Evolutionary conservation across 37 sponge, comb jelly and placozoan species (phyloP).

Genomic region (Mnemiopsis leidyi): DNA sequence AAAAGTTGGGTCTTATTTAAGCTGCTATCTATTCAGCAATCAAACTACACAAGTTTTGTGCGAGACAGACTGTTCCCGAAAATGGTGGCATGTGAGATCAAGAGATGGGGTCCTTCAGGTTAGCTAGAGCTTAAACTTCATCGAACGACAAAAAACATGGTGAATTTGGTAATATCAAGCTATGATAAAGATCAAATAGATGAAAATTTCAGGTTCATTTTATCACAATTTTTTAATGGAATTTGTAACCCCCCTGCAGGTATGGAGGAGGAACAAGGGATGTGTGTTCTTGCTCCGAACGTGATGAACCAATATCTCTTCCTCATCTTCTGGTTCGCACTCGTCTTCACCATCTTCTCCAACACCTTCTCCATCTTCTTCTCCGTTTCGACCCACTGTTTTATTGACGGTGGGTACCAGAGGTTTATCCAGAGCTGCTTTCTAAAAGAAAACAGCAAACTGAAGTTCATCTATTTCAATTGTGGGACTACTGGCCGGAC

Average conservation of each 20-base stretch:
- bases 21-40: too few species aligned
- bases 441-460: neutral
- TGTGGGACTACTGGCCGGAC: slow-evolving; percentile 12
- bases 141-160: too few species aligned
- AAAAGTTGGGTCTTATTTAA: too few species aligned
- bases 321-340: slow-evolving; percentile 25
- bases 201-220: too few species aligned
- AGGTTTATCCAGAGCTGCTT: slow-evolving; percentile 10
- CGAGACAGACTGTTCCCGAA: slow-evolving; percentile 7
- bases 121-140: too few species aligned
- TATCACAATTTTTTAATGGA: too few species aligned
- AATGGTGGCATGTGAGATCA: slow-evolving; percentile 22
- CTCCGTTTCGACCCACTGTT: neutral
- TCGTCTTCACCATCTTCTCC: slow-evolving; percentile 1
- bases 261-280: slow-evolving; percentile 5
- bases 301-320: slow-evolving; percentile 41
- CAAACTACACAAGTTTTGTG: neutral
- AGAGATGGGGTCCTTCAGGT: slow-evolving; percentile 43
- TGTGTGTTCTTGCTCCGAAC: slow-evolving; percentile 21
- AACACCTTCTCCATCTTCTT: slow-evolving; percentile 28
- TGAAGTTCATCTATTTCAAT: neutral
- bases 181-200: too few species aligned
- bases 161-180: too few species aligned
- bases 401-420: slow-evolving; percentile 12
- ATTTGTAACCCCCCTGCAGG: neutral